Conservation (phyloP, 2,113 vertebrate genomes). For the Solea senegalensis region DNA sequence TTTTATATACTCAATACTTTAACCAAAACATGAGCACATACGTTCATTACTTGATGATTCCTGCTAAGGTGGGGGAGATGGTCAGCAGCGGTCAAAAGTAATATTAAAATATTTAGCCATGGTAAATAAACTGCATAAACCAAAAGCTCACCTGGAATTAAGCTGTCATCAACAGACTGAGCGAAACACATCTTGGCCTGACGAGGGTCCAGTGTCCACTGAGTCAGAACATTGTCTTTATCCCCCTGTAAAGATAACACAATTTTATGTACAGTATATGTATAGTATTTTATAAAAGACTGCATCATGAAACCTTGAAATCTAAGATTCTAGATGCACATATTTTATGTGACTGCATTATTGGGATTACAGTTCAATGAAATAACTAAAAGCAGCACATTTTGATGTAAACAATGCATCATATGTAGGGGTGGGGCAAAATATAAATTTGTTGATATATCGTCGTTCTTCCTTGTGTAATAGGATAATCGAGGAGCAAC, state of each 20-base stretch:
- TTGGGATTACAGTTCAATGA: too few relatives aligned
- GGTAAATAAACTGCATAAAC: background rate
- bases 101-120: background rate
- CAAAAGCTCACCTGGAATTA: conserved; percentile 85
- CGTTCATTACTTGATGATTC: background rate
- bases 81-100: background rate
- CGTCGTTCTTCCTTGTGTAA: too few relatives aligned
- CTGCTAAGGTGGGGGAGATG: background rate
- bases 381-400: too few relatives aligned
- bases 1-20: background rate
- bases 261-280: background rate
- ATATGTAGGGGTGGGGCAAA: too few relatives aligned
- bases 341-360: background rate
- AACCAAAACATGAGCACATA: background rate
- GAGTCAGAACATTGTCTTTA: conserved; percentile 83
- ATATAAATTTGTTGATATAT: too few relatives aligned
- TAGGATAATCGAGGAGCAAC: too few relatives aligned
- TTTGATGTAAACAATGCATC: too few relatives aligned
- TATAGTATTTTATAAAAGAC: too few relatives aligned
- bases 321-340: background rate
- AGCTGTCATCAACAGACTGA: conserved; percentile 79
- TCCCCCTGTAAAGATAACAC: conserved; percentile 78
- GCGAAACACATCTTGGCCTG: conserved; percentile 75
- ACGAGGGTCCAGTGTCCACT: conserved; percentile 83
- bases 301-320: background rate